Evolutionary conservation across 2,888 invertebrate genomes (phyloP).

Genomic region (Sarcophaga caerulescens): DNA sequence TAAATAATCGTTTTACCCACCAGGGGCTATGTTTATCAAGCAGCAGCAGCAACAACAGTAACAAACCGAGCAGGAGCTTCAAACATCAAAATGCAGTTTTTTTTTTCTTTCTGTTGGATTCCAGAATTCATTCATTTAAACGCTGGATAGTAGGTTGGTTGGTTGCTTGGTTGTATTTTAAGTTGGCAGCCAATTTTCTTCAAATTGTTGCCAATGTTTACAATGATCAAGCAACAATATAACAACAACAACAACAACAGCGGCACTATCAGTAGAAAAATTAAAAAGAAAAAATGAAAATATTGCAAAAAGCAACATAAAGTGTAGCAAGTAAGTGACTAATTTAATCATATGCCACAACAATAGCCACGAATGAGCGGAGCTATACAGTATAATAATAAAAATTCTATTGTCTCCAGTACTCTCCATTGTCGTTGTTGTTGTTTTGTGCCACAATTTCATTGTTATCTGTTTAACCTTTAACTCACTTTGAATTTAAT

Average conservation of each 20-base stretch:
- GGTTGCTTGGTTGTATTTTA: slow-evolving; percentile 8
- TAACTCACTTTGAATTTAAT: neutral
- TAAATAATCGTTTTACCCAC: slow-evolving; percentile 59
- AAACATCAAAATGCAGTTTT: neutral
- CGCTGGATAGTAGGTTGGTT: neutral
- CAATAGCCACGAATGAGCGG: slow-evolving; percentile 49
- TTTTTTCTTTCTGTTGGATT: slow-evolving; percentile 1
- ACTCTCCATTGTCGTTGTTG: neutral
- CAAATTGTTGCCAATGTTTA: slow-evolving; percentile 61
- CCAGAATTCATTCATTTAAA: neutral
- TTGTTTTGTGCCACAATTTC: slow-evolving; percentile 17
- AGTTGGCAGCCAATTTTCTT: slow-evolving; percentile 61
- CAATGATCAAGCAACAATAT: slow-evolving; percentile 38
- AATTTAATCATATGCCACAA: slow-evolving; percentile 64
- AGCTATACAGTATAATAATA: slow-evolving; percentile 24
- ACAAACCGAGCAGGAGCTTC: slow-evolving; percentile 23
- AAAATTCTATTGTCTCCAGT: neutral
- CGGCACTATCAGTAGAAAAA: neutral
- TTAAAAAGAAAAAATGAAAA: slow-evolving; percentile 4
- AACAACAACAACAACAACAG: neutral
- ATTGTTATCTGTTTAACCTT: slow-evolving; percentile 43
- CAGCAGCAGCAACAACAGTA: slow-evolving; percentile 18
- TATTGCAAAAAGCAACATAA: slow-evolving; percentile 38
- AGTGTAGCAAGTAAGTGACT: slow-evolving; percentile 63
- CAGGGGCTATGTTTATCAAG: slow-evolving; percentile 58